Percentiles rank a stretch among this genome's conserved stretches.
Evolutionary conservation across 2,888 invertebrate genomes (phyloP).

Genomic region (Tridacna gigas): DNA sequence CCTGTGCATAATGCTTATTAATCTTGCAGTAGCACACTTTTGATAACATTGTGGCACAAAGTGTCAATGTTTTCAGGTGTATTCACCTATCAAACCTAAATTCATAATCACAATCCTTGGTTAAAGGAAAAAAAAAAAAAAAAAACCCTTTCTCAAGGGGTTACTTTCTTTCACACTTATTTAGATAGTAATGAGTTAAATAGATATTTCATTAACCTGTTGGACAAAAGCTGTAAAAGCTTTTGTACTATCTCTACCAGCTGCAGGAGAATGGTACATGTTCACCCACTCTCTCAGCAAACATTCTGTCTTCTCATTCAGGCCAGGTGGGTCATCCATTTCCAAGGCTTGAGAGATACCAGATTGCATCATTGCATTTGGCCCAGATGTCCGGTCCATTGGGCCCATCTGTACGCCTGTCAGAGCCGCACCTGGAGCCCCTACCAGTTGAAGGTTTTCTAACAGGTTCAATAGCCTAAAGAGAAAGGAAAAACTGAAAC

Average conservation of each 20-base stretch:
- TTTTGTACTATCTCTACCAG: conserved; percentile 87
- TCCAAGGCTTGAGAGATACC: conserved; percentile 95
- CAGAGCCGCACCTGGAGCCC: conserved; percentile 81
- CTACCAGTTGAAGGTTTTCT: conserved; percentile 90
- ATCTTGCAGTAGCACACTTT: too few relatives aligned
- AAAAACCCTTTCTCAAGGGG: too few relatives aligned
- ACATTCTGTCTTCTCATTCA: conserved; percentile 97
- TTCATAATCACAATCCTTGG: too few relatives aligned
- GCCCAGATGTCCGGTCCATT: conserved; percentile 89
- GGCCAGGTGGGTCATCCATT: conserved; percentile 96
- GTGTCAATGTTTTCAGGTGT: too few relatives aligned
- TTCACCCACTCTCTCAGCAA: conserved; percentile 97
- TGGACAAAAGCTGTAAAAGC: conserved; percentile 97
- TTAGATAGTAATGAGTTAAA: too few relatives aligned
- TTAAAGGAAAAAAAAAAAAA: too few relatives aligned
- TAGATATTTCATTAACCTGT: conserved; percentile 85
- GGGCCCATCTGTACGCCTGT: conserved; percentile 13
- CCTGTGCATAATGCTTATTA: too few relatives aligned
- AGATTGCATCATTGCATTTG: conserved; percentile 92
- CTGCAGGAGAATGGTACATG: conserved; percentile 90
- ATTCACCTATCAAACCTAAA: too few relatives aligned
- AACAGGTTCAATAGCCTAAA: conserved; percentile 90
- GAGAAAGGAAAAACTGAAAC: neutral
- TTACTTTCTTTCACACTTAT: too few relatives aligned
- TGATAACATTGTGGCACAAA: too few relatives aligned